Conservation (phyloP, 2,888 invertebrate genomes). For the Harpagoxenus sublaevis region DNA sequence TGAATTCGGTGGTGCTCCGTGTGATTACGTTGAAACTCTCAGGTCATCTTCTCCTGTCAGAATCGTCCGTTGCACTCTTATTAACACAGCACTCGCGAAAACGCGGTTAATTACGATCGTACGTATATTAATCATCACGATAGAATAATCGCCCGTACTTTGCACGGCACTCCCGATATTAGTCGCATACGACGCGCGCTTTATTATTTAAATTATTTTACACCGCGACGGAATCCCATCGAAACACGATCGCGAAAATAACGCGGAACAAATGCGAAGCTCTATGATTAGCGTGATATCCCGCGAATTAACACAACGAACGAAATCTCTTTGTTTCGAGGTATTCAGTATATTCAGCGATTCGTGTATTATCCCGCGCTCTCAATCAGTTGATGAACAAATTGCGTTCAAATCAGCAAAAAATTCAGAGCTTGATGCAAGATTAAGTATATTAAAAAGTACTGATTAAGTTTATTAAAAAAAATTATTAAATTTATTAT, state of each 20-base stretch:
- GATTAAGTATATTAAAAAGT: too few species aligned
- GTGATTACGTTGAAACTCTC: not conserved
- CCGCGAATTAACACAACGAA: not conserved
- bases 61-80: not conserved
- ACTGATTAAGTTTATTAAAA: not conserved
- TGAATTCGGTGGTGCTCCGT: not conserved
- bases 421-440: not conserved
- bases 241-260: not conserved
- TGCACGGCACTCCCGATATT: not conserved
- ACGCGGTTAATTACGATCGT: constrained; percentile 4
- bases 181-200: not conserved
- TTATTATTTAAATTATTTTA: constrained; percentile 12
- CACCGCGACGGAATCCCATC: not conserved
- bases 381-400: not conserved
- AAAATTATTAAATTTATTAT: constrained; percentile 4
- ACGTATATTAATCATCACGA: not conserved
- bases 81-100: not conserved
- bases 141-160: constrained; percentile 1
- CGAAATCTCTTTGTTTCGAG: not conserved
- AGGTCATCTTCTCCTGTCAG: not conserved
- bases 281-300: not conserved
- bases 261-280: not conserved
- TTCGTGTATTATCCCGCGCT: not conserved
- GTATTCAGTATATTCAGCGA: not conserved
- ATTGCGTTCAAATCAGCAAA: not conserved